These are phyloP conservation scores for Pantherophis vulpinus DNA, from an alignment of 2,797 vertebrate genomes.

Conservation along the genomic window DNA sequence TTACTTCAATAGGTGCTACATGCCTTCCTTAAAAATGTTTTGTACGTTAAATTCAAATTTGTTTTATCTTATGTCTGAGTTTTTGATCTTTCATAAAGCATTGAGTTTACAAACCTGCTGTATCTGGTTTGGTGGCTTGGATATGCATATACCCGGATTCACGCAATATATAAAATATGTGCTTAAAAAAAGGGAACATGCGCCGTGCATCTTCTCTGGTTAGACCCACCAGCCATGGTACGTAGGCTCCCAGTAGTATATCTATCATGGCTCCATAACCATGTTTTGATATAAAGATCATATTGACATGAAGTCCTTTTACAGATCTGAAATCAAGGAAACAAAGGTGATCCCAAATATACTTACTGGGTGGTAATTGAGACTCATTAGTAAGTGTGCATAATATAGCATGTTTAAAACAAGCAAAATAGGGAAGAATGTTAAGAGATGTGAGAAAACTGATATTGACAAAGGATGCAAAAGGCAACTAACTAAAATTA, in stretches of 20 bases:
- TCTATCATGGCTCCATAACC: slow-evolving; percentile 63
- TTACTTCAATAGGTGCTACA: not conserved
- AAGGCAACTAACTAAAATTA: not conserved
- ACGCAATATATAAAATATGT: slow-evolving; percentile 69
- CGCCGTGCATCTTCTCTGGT: slow-evolving; percentile 77
- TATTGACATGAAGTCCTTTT: slow-evolving; percentile 84
- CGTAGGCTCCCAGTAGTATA: slow-evolving; percentile 77
- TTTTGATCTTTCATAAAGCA: not conserved
- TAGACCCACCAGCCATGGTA: slow-evolving; percentile 84
- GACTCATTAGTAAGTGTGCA: not conserved
- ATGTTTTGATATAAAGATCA: slow-evolving; percentile 1
- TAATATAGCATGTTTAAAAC: not conserved
- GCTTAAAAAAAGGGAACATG: slow-evolving; percentile 78
- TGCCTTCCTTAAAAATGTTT: not conserved
- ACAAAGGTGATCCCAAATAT: not conserved
- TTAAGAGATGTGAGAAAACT: not conserved
- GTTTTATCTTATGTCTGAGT: not conserved
- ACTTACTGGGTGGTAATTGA: not conserved
- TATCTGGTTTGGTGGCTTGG: slow-evolving; percentile 89
- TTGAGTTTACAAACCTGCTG: slow-evolving; percentile 72
- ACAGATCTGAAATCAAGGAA: slow-evolving; percentile 71
- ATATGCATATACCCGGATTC: slow-evolving; percentile 86
- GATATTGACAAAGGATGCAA: not conserved
- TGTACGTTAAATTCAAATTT: not conserved
- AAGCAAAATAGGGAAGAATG: not conserved